Evolutionary conservation across 64 coral and sea anemone species (phyloP), one percentile per base, ranked within the genome.

Genomic region (Platygyra sinensis): DNA sequence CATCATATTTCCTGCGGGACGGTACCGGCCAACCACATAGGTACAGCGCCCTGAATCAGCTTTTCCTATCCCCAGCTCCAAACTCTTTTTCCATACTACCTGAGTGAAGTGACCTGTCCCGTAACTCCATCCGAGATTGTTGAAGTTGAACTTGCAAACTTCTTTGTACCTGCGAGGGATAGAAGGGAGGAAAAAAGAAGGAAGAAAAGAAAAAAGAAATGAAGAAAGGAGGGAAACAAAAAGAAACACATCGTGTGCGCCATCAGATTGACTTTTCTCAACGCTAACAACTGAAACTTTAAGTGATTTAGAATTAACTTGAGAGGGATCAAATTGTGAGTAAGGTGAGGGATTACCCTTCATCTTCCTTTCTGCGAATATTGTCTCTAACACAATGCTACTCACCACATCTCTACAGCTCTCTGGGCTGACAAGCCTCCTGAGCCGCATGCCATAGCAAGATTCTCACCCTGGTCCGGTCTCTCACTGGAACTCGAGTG

Each of bases 31-130:
- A 5, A 96, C 95, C 14, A 96, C 90, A 67, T 96, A 96, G 27
- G 86, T 87, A 29, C 95, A 96, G 19, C 93, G 76, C 62, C 83
- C 73, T 8, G 74, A 86, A 12, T 46, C 30, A 15, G 95, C 91
- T 39, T 87, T 85, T 20, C 95, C 95, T 72, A 94, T 91, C 55
- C 91, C 95, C 39, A 96, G 91, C 62, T 93, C 91, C 9, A 78
- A 50, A 65, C 95, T 96, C 20, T 86, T 61, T 87, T 93, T 90
- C 95, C 95, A 96, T 30, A 96, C 95, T 18, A 96, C 7, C 61
- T 96, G 95, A 52, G 95, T 93, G 25, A 96, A 96, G 64, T 96
- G 95, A 4, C 95, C 95, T 22, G 95, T 93, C 8, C 80, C 83
- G 13, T 74, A 22, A 10, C 64, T 76, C 60, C 55, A 93, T 54